These are phyloP conservation scores for Arrhopalites spinosus DNA, from an alignment of 2,888 invertebrate species.

Conservation along the genomic window DNA sequence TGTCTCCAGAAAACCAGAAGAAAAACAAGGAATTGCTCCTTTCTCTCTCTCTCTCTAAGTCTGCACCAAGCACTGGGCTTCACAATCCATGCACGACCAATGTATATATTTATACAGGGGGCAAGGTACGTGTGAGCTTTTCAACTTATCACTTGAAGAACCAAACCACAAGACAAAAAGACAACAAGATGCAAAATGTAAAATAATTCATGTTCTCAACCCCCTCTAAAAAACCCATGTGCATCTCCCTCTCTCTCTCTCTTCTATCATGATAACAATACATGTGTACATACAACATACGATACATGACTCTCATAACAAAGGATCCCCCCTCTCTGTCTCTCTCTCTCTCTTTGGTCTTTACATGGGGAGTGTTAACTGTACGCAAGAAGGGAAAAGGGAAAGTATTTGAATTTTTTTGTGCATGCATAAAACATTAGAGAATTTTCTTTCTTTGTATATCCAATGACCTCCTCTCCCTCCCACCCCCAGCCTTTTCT, in stretches of 20 bases:
- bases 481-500: not conserved
- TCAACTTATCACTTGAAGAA: slow-evolving; percentile 28
- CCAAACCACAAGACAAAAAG: slow-evolving; percentile 11
- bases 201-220: slow-evolving; percentile 14
- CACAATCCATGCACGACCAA: not conserved
- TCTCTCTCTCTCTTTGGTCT: not conserved
- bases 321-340: not conserved
- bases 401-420: too few species aligned
- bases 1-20: too few species aligned
- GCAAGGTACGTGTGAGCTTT: slow-evolving; percentile 4
- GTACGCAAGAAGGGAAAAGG: not conserved
- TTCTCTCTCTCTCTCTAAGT: not conserved
- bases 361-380: not conserved
- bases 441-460: not conserved
- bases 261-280: too few species aligned
- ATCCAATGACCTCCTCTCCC: slow-evolving; percentile 2
- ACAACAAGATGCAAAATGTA: slow-evolving; percentile 20
- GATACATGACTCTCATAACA: too few species aligned
- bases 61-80: not conserved
- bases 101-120: not conserved
- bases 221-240: not conserved
- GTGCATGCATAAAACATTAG: not conserved
- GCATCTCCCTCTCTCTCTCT: not conserved
- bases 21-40: too few species aligned
- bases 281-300: too few species aligned